phyloP scores from a whole-genome alignment of 2,797 vertebrate genomes.

The Anabas testudineus region DNA sequence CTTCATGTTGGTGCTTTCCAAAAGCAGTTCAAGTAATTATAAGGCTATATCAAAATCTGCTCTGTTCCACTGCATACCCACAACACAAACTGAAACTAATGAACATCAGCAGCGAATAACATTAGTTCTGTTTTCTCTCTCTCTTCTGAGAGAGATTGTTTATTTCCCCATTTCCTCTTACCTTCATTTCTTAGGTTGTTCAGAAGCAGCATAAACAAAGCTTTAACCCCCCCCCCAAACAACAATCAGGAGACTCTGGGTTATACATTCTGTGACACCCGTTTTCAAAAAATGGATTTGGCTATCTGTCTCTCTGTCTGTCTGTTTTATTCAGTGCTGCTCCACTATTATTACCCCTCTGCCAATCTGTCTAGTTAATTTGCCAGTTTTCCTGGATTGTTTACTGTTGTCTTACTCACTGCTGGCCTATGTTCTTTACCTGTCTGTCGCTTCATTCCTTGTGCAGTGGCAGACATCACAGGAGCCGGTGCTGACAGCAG shows the following conservation, averaged over 20 bases:
- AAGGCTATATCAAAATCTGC: slow-evolving; percentile 32
- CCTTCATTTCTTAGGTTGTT: slow-evolving; percentile 36
- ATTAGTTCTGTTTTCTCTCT: slow-evolving; percentile 7
- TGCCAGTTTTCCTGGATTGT: slow-evolving; percentile 10
- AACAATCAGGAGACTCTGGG: slow-evolving; percentile 16
- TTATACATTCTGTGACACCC: slow-evolving; percentile 25
- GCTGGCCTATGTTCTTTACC: slow-evolving; percentile 23
- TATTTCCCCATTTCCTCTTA: slow-evolving; percentile 26
- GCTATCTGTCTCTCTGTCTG: too few species aligned
- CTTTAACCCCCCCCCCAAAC: slow-evolving; percentile 40
- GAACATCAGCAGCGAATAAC: slow-evolving; percentile 47
- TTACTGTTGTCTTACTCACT: slow-evolving; percentile 27
- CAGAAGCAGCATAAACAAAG: slow-evolving; percentile 21
- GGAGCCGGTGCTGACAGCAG: slow-evolving; percentile 28
- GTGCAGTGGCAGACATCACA: slow-evolving; percentile 48
- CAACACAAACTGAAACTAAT: slow-evolving; percentile 46
- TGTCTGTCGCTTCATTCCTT: slow-evolving; percentile 31
- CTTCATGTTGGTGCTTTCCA: slow-evolving; percentile 41
- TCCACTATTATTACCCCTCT: background rate
- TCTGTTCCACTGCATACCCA: slow-evolving; percentile 16
- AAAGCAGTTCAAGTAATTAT: slow-evolving; percentile 56
- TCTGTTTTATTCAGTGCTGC: background rate
- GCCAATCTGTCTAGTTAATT: slow-evolving; percentile 22
- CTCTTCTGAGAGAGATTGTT: slow-evolving; percentile 7
- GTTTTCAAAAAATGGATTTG: slow-evolving; percentile 13